Base-by-base conservation (phyloP, 2,888 invertebrate genomes). In the Drosophila tanythrix region DNA sequence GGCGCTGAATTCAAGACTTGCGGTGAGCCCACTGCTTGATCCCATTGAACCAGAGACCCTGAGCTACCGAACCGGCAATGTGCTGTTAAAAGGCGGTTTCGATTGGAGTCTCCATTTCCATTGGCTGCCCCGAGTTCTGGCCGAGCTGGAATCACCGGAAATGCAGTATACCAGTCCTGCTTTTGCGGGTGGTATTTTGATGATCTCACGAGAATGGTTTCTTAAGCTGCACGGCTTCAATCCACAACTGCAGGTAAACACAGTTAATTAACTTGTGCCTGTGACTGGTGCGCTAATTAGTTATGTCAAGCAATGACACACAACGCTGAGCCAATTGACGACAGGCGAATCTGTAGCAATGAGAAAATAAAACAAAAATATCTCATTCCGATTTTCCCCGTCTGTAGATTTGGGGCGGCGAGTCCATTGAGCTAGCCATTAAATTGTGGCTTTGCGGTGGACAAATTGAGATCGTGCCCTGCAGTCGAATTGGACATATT, bases 31-130 rank as follows among this genome's bases (percentile, higher is more conserved):
- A 4, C 89, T 94, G 25, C 87, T 94, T 66, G 94, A 94, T 80
- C 91, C 90, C 62, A 94, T 94, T 67, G 92, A 94, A 84, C 84
- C 91, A 8, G 82, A 86, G 61, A 93, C 93, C 53, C 91, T 94
- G 79, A 88, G 91, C 43, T 94, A 94, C 79, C 76, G 79, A 40
- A 71, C 79, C 33, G 91, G 90, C 53, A 90, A 92, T 43, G 81
- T 85, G 67, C 81, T 92, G 79, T 86, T 93, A 50, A 93, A 92
- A 89, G 94, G 94, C 77, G 93, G 94, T 5, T 94, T 94, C 87
- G 94, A 94, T 83, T 94, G 94, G 94, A 93, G 92, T 82, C 86
- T 94, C 58, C 93, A 93, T 76, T 94, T 94, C 79, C 93, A 93
- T 76, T 94, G 94, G 94, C 91, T 93, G 68, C 88, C 92, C 6